Conservation (phyloP, 1,140 invertebrate species). For the Prorops nasuta region DNA sequence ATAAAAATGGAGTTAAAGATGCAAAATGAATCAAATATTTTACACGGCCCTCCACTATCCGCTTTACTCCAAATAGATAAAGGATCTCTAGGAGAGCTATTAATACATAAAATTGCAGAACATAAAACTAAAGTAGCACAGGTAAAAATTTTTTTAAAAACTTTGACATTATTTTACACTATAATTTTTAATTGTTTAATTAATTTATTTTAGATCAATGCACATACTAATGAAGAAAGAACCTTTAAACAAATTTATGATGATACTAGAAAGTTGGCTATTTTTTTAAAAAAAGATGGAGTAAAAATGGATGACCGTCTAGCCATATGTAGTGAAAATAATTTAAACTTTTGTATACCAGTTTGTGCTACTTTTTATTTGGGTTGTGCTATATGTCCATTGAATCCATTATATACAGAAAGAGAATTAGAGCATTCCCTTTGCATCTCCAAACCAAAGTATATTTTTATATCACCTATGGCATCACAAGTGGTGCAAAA, state of each 20-base stretch:
- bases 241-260: constrained; percentile 52
- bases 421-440: constrained; percentile 55
- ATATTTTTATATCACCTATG: constrained; percentile 41
- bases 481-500: constrained; percentile 10
- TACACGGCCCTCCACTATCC: constrained; percentile 20
- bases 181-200: constrained; percentile 2
- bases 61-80: constrained; percentile 5
- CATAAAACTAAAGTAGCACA: constrained; percentile 21
- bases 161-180: background rate
- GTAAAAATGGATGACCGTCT: constrained; percentile 60
- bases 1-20: no score
- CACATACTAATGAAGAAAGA: constrained; percentile 50
- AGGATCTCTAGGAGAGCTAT: constrained; percentile 21
- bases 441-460: constrained; percentile 56
- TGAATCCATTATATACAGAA: constrained; percentile 33
- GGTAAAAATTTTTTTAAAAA: constrained; percentile 18
- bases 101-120: constrained; percentile 23
- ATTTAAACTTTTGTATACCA: constrained; percentile 58
- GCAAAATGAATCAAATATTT: no score
- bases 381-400: constrained; percentile 61
- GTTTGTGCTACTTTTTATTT: constrained; percentile 59
- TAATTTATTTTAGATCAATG: constrained; percentile 48
- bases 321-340: constrained; percentile 64
- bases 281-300: constrained; percentile 49
- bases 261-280: constrained; percentile 50